Evolutionary conservation across 2,797 vertebrate genomes (phyloP).

Genomic region (Morus bassanus): DNA sequence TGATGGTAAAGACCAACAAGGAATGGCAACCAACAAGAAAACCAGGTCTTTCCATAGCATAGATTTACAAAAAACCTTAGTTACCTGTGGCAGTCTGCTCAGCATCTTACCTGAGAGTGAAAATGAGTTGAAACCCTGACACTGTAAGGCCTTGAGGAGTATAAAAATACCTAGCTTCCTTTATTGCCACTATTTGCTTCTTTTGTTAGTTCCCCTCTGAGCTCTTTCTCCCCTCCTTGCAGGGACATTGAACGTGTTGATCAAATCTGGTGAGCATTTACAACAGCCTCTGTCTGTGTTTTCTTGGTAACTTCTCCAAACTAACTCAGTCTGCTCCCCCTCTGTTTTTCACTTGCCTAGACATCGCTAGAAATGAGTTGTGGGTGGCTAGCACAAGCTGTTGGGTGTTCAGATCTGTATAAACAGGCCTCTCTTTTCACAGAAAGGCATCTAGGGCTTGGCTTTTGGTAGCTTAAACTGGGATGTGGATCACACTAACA

Average conservation of each 20-base stretch:
- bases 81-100: neutral
- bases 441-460: neutral
- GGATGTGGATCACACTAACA: neutral
- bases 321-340: slow-evolving; percentile 63
- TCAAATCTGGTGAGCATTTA: slow-evolving; percentile 96
- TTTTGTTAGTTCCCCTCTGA: slow-evolving; percentile 76
- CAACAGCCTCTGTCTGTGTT: slow-evolving; percentile 72
- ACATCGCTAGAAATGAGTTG: neutral
- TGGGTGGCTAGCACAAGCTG: neutral
- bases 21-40: neutral
- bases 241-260: slow-evolving; percentile 90
- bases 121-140: neutral
- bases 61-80: fast-evolving
- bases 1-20: neutral
- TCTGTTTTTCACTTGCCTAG: slow-evolving; percentile 18
- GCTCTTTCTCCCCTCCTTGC: slow-evolving; percentile 91
- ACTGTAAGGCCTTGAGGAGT: neutral
- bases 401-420: neutral
- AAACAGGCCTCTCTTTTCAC: neutral
- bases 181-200: neutral
- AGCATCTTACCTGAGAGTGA: too few relatives aligned
- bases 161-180: neutral
- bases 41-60: fast-evolving
- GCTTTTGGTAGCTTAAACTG: neutral
- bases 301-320: slow-evolving; percentile 64